Evolutionary conservation across 2,113 vertebrate species (phyloP).

Genomic region (Phaethon lepturus): DNA sequence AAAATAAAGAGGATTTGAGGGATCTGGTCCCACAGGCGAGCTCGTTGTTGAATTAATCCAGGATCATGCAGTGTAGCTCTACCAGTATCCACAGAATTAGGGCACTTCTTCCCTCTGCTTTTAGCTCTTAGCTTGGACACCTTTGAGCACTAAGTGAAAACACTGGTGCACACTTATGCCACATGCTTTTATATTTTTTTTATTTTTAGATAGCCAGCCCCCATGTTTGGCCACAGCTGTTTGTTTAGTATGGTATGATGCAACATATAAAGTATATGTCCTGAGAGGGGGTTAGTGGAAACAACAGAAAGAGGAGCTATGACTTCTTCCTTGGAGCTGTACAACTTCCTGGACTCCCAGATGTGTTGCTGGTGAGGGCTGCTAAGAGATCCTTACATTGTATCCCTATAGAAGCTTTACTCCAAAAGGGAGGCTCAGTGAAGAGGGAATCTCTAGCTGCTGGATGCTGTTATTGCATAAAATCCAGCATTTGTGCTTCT

Average conservation of each 20-base stretch:
- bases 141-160: background rate
- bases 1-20: background rate
- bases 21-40: background rate
- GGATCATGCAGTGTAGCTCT: background rate
- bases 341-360: background rate
- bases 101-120: background rate
- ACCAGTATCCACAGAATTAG: background rate
- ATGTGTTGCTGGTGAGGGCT: background rate
- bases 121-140: background rate
- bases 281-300: background rate
- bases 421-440: background rate
- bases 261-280: background rate
- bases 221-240: background rate
- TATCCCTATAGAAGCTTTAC: background rate
- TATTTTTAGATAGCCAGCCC: background rate
- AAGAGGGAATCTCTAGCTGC: background rate
- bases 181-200: background rate
- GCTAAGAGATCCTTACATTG: background rate
- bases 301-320: background rate
- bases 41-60: constrained; percentile 28
- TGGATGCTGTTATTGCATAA: background rate
- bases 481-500: constrained; percentile 45
- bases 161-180: background rate
- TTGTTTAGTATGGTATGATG: background rate
- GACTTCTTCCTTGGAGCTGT: background rate